Evolutionary conservation across 1,140 invertebrate genomes (phyloP), one percentile per base, ranked within the genome.

Genomic region (Drosophila busckii): DNA sequence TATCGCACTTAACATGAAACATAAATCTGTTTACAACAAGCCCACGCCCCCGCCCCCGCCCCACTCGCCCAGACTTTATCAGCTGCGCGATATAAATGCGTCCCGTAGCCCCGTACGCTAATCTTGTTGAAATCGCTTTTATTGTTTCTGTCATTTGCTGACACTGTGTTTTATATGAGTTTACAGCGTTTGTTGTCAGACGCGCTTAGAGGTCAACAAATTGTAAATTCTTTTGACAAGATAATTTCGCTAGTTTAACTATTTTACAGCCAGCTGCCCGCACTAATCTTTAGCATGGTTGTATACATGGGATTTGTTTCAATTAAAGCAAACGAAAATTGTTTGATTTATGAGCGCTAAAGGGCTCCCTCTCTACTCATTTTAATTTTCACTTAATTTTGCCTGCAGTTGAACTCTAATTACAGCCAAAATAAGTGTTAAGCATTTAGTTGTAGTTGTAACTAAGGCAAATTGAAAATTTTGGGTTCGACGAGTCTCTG

Each of bases 401-500:
- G n/a, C n/a, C n/a, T n/a, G n/a, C n/a, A n/a, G n/a, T n/a, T n/a
- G n/a, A n/a, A n/a, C n/a, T n/a, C n/a, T n/a, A n/a, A n/a, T n/a
- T n/a, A n/a, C n/a, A n/a, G n/a, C n/a, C n/a, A n/a, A n/a, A n/a
- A n/a, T n/a, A n/a, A n/a, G n/a, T n/a, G n/a, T n/a, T n/a, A n/a
- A n/a, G n/a, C n/a, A n/a, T n/a, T n/a, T n/a, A n/a, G n/a, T n/a
- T n/a, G n/a, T n/a, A n/a, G n/a, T n/a, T n/a, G n/a, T n/a, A n/a
- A n/a, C n/a, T n/a, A n/a, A n/a, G n/a, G n/a, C n/a, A n/a, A n/a
- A n/a, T n/a, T n/a, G n/a, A n/a, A n/a, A n/a, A n/a, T n/a, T n/a
- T 31, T 70, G 56, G 71, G 71, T 78, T 78, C 71, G 62, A 78
- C 71, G 71, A 44, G 59, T 80, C 73, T 80, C 73, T 80, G 73